phyloP scores from a whole-genome alignment of 2,113 vertebrate species.

The Dicentrarchus labrax region DNA sequence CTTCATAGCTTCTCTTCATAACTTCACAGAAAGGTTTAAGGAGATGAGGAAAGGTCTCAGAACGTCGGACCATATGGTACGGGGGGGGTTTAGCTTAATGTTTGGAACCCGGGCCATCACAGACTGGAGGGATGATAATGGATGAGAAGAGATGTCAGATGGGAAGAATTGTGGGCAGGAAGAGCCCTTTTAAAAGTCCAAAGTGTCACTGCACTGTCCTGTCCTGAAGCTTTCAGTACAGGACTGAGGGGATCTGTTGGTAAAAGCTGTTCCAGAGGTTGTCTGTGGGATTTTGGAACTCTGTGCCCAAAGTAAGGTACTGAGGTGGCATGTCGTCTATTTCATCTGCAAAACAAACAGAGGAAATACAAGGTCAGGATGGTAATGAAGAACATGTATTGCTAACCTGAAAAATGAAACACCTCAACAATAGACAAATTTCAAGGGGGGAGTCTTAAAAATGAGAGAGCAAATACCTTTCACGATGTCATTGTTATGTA shows the following conservation, averaged over 20 bases:
- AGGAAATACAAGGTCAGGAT: slow-evolving; percentile 25
- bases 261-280: slow-evolving; percentile 9
- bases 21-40: slow-evolving; percentile 32
- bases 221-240: background rate
- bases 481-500: background rate
- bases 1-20: slow-evolving; percentile 16
- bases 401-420: background rate
- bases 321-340: slow-evolving; percentile 40
- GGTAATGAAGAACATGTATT: background rate
- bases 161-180: background rate
- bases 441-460: background rate
- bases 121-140: background rate
- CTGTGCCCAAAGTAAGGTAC: slow-evolving; percentile 62
- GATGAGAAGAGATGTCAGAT: background rate
- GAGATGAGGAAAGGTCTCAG: background rate
- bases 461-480: background rate
- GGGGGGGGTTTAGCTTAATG: slow-evolving; percentile 5
- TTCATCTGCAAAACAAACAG: slow-evolving; percentile 53
- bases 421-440: background rate
- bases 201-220: slow-evolving; percentile 23
- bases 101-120: background rate
- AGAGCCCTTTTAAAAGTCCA: slow-evolving; percentile 45
- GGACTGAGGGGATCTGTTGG: accelerated
- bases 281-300: background rate
- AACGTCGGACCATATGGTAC: background rate